Conservation (phyloP, 2,113 vertebrate genomes). For the Glaucomys volans region DNA sequence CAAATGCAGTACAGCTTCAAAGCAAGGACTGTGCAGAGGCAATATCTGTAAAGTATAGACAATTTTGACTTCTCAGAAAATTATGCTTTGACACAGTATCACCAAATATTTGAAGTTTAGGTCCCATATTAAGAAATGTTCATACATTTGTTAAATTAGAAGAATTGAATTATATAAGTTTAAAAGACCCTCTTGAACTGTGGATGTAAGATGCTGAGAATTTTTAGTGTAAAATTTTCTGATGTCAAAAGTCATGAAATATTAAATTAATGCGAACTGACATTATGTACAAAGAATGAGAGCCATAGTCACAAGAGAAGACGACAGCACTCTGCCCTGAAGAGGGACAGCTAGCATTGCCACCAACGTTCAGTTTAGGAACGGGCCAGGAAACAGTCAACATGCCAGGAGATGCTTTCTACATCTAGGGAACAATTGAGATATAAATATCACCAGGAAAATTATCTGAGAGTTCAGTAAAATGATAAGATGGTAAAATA, state of each 20-base stretch:
- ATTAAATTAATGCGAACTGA: not conserved
- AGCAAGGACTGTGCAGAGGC: no score
- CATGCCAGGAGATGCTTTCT: not conserved
- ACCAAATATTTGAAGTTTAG: not conserved
- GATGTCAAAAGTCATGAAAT: not conserved
- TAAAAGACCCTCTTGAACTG: not conserved
- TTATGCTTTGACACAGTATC: not conserved
- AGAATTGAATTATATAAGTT: not conserved
- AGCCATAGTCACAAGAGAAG: not conserved
- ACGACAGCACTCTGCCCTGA: fast-evolving
- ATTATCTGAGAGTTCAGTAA: not conserved
- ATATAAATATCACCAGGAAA: not conserved
- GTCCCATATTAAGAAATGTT: not conserved
- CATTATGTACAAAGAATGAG: not conserved
- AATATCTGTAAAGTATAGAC: not conserved
- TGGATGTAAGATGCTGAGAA: not conserved
- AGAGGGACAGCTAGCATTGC: not conserved
- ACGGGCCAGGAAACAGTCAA: not conserved
- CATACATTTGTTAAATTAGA: not conserved
- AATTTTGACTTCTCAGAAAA: not conserved
- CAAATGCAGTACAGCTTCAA: no score
- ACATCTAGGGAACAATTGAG: not conserved
- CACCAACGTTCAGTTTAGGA: not conserved
- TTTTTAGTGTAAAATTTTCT: not conserved
- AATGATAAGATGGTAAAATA: not conserved